A percentile compares a stretch with the other conserved stretches of the same genome.
Evolutionary conservation across 2,113 vertebrate species (phyloP).

Genomic region (Zeus faber): DNA sequence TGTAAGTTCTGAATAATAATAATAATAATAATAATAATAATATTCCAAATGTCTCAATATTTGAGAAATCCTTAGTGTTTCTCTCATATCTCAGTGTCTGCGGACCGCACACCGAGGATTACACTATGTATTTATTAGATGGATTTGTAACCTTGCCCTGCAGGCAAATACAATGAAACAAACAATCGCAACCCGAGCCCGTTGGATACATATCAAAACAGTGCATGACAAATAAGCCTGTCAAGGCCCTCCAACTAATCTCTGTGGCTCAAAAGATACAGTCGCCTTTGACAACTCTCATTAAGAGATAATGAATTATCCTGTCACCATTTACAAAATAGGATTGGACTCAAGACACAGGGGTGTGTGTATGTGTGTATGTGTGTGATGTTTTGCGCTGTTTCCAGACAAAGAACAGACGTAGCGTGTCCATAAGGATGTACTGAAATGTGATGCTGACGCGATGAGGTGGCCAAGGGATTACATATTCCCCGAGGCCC

Average conservation of each 20-base stretch:
- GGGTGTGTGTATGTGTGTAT: too few species aligned
- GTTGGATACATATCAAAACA: constrained; percentile 49
- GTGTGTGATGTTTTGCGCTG: constrained; percentile 1
- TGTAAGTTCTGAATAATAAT: too few species aligned
- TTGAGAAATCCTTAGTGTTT: too few species aligned
- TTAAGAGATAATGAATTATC: constrained; percentile 42
- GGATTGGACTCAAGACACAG: constrained; percentile 25
- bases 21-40: too few species aligned
- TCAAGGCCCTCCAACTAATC: constrained; percentile 37
- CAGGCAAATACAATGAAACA: constrained; percentile 46
- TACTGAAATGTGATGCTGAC: too few species aligned
- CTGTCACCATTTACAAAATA: constrained; percentile 22
- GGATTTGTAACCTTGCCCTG: constrained; percentile 43
- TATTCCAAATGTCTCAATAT: constrained; percentile 23
- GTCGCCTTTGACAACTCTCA: constrained; percentile 29
- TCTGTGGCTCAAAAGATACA: constrained; percentile 36
- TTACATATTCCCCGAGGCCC: too few species aligned
- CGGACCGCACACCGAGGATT: constrained; percentile 37
- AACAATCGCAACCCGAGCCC: constrained; percentile 37
- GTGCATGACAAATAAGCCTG: constrained; percentile 51
- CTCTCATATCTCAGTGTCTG: constrained; percentile 29
- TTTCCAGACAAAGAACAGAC: too few species aligned
- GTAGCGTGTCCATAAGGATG: too few species aligned
- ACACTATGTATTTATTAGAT: constrained; percentile 44
- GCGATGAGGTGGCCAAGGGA: too few species aligned